Conservation (phyloP, 2,113 vertebrate species). For the Onychostoma macrolepis region DNA sequence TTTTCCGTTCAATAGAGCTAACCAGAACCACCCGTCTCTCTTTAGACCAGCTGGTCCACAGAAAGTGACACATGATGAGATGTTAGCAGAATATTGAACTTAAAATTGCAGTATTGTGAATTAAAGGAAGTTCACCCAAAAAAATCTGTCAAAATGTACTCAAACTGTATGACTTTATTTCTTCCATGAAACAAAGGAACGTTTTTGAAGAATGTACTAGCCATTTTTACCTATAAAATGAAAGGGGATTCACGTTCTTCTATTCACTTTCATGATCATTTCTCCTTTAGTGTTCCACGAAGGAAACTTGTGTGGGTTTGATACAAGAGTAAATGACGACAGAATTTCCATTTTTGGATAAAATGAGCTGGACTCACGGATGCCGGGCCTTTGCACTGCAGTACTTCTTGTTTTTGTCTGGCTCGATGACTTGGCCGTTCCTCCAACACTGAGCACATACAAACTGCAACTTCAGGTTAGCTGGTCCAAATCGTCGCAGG, state of each 20-base stretch:
- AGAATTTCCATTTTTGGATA: neutral
- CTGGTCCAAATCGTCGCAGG: conserved; percentile 82
- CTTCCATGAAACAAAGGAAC: neutral
- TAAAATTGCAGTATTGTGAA: neutral
- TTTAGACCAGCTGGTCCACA: conserved; percentile 88
- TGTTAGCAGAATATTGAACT: neutral
- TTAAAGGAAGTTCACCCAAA: neutral
- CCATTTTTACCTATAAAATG: neutral
- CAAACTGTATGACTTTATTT: neutral
- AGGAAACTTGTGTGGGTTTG: neutral
- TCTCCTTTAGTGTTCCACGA: neutral
- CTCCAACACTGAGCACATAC: conserved; percentile 95
- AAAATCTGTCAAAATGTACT: neutral
- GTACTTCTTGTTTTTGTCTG: conserved; percentile 96
- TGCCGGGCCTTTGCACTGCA: conserved; percentile 97
- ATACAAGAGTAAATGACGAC: neutral
- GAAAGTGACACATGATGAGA: neutral
- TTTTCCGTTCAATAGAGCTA: conserved; percentile 91
- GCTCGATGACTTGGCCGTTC: conserved; percentile 92
- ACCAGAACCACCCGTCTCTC: conserved; percentile 91
- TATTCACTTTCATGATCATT: neutral
- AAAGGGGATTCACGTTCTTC: neutral
- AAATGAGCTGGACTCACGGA: conserved; percentile 79
- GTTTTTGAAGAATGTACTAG: neutral
- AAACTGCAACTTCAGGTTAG: conserved; percentile 95